A percentile compares a stretch with the other conserved stretches of the same genome.
phyloP scores from a whole-genome alignment of 2,888 invertebrate genomes.

The Gandaritis pyraliata region DNA sequence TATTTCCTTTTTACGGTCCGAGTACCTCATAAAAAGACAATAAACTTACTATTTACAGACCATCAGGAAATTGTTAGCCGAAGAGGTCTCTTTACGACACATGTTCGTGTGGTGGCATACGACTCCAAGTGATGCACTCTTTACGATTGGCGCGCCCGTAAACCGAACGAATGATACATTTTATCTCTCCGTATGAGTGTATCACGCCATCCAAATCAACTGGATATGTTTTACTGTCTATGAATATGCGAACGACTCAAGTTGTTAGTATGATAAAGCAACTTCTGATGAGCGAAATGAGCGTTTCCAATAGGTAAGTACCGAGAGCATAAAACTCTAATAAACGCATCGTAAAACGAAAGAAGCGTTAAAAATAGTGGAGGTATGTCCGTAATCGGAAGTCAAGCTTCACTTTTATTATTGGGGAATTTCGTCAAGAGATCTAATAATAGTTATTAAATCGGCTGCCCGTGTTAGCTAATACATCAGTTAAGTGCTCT shows the following conservation, averaged over 20 bases:
- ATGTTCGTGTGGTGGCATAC: conserved; percentile 72
- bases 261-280: conserved; percentile 17
- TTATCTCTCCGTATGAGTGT: conserved; percentile 63
- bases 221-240: conserved; percentile 50
- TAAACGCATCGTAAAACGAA: conserved; percentile 50
- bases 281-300: conserved; percentile 31
- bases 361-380: conserved; percentile 52
- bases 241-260: conserved; percentile 36
- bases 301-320: conserved; percentile 31
- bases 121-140: conserved; percentile 74
- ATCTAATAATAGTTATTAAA: conserved; percentile 82
- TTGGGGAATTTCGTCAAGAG: conserved; percentile 74
- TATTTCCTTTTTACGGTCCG: conserved; percentile 85
- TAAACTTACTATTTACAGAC: conserved; percentile 86
- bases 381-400: conserved; percentile 45
- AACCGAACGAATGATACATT: conserved; percentile 76
- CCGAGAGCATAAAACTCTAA: conserved; percentile 29
- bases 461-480: conserved; percentile 74
- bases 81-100: conserved; percentile 85
- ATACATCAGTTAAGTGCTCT: conserved; percentile 75
- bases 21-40: conserved; percentile 86
- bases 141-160: conserved; percentile 80
- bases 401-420: conserved; percentile 65
- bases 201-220: conserved; percentile 61
- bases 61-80: conserved; percentile 85